phyloP scores from a whole-genome alignment of 2,888 invertebrate genomes.

The Ceramica pisi region DNA sequence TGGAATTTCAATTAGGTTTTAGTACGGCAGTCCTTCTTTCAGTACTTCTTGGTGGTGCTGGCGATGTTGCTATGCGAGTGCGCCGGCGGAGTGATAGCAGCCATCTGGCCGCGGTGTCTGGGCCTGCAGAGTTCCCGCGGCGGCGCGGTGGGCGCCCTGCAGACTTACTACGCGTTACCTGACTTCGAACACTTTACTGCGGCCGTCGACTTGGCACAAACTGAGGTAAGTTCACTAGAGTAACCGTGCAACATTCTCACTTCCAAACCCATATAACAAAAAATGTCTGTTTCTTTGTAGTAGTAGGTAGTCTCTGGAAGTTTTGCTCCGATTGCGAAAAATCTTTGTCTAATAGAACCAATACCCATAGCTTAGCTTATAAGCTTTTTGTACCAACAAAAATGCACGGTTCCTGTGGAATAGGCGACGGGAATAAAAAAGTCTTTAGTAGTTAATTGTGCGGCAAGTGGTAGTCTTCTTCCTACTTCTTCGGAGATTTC shows the following conservation, averaged over 20 bases:
- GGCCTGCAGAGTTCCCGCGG: constrained; percentile 93
- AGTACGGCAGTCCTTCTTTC: constrained; percentile 55
- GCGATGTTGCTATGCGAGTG: constrained; percentile 93
- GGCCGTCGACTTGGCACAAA: constrained; percentile 95
- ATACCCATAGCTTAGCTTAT: too few relatives aligned
- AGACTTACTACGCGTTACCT: constrained; percentile 94
- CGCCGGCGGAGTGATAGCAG: constrained; percentile 93
- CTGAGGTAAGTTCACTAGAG: constrained; percentile 73
- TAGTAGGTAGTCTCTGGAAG: too few relatives aligned
- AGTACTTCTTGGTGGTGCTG: constrained; percentile 94
- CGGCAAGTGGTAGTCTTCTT: neutral
- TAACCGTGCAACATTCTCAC: neutral
- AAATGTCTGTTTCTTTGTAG: neutral
- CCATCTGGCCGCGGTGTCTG: constrained; percentile 94
- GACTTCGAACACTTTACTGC: constrained; percentile 94
- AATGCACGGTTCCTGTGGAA: too few relatives aligned
- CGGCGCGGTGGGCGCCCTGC: constrained; percentile 93
- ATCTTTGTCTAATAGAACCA: too few relatives aligned
- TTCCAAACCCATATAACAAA: neutral
- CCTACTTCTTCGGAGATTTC: neutral
- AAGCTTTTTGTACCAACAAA: too few relatives aligned
- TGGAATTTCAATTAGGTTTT: constrained; percentile 1
- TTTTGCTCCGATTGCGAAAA: too few relatives aligned
- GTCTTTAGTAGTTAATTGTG: neutral
- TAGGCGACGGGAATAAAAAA: neutral